Evolutionary conservation across 1,140 invertebrate species (phyloP).

Genomic region (Bemisia tabaci): DNA sequence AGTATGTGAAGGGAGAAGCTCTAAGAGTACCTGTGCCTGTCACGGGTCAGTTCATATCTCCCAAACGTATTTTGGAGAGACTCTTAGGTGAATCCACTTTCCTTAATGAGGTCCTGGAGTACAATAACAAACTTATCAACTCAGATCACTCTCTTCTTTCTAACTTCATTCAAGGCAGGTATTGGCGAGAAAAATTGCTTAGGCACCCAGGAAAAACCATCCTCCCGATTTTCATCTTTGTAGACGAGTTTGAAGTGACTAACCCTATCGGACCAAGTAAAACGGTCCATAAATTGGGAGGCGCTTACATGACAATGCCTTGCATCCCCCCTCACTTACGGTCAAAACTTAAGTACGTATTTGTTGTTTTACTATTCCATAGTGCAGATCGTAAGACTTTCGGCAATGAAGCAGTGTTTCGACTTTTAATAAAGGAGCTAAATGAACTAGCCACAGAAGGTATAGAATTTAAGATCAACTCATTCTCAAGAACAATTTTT

Average conservation of each 20-base stretch:
- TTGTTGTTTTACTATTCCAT: slow-evolving; percentile 18
- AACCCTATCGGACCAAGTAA: slow-evolving; percentile 18
- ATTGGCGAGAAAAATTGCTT: slow-evolving; percentile 10
- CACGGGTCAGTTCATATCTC: slow-evolving; percentile 15
- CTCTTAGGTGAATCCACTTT: slow-evolving; percentile 15
- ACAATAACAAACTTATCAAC: slow-evolving; percentile 1
- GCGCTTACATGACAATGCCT: slow-evolving; percentile 15
- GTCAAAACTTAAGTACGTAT: slow-evolving; percentile 19
- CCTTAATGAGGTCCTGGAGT: slow-evolving; percentile 5
- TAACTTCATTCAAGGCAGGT: slow-evolving; percentile 10
- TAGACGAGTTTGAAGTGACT: slow-evolving; percentile 19
- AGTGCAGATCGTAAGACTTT: slow-evolving; percentile 15
- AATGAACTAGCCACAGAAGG: slow-evolving; percentile 16
- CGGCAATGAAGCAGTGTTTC: slow-evolving; percentile 13
- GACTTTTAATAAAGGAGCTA: slow-evolving; percentile 23
- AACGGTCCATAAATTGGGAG: slow-evolving; percentile 17
- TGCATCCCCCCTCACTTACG: slow-evolving; percentile 16
- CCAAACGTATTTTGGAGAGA: slow-evolving; percentile 13
- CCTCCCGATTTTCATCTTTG: slow-evolving; percentile 13
- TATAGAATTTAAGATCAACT: slow-evolving; percentile 1
- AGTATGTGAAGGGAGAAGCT: background rate
- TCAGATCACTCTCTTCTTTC: background rate
- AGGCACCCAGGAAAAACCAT: slow-evolving; percentile 5
- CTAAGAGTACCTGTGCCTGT: slow-evolving; percentile 2
- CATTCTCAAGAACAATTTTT: background rate